Evolutionary conservation across 2,888 invertebrate genomes (phyloP).

Genomic region (Cephus sareptanus): DNA sequence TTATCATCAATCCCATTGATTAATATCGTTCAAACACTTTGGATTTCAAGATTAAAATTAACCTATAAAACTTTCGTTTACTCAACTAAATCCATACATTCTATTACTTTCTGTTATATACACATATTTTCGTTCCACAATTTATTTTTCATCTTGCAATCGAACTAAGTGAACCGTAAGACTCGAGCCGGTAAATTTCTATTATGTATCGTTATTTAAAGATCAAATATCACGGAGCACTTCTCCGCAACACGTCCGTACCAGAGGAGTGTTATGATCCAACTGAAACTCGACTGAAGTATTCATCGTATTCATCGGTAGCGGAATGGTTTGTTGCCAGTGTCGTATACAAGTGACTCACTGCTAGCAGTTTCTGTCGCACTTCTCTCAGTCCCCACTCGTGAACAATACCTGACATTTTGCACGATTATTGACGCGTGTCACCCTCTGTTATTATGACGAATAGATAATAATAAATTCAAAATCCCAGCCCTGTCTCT

Average conservation of each 20-base stretch:
- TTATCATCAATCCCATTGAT: neutral
- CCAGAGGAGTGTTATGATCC: slow-evolving; percentile 21
- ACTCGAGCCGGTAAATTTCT: neutral
- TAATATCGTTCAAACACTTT: neutral
- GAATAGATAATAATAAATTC: neutral
- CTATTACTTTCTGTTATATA: neutral
- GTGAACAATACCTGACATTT: neutral
- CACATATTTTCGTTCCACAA: neutral
- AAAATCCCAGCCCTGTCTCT: neutral
- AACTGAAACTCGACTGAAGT: slow-evolving; percentile 13
- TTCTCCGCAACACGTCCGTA: slow-evolving; percentile 8
- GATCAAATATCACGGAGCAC: neutral
- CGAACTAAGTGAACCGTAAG: neutral
- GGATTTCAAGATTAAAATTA: neutral
- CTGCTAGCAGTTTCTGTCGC: neutral
- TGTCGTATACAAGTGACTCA: neutral
- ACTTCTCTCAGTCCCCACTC: neutral
- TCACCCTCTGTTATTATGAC: neutral
- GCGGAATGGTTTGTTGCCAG: neutral
- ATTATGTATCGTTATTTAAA: neutral
- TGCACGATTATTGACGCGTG: neutral
- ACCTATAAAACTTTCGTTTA: neutral
- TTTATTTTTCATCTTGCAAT: neutral
- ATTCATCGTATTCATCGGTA: neutral
- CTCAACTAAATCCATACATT: neutral